Evolutionary conservation across 2,888 invertebrate genomes (phyloP), one percentile per base, ranked within the genome.

Genomic region (Nudaria mundana): DNA sequence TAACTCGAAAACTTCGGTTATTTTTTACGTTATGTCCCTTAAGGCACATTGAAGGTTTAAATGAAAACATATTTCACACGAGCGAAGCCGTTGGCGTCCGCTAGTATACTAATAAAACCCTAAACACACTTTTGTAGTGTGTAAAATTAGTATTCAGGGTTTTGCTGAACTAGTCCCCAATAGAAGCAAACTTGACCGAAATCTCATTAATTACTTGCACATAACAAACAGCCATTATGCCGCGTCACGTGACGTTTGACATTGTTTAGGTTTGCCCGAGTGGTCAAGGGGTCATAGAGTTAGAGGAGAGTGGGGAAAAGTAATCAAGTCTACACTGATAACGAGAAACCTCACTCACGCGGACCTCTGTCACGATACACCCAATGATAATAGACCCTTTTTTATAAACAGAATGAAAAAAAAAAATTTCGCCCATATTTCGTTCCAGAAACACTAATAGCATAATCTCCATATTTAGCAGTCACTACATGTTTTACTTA

Each of bases 301-400:
- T 22, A 26, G 33, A 25, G 20, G 24, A 13, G 23, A 13, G 28
- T 20, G 15, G 23, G 15, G 28, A 34, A 29, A 43, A 41, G 41
- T 52, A 44, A 56, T 56, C 53, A 56, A 47, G 42, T 42, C 36
- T n/a, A 16, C 11, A 15, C 40, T 42, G 55, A 56, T 56, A 56
- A 53, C 37, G 53, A 45, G 49, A 46, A 25, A 44, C 56, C 56
- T 33, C 30, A 33, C 57, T 49, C 56, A 40, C 42, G 42, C 12
- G 40, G 35, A 43, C 49, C 46, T 44, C 20, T 39, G 39, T 56
- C 48, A 52, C 50, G 30, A 31, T 32, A 41, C 28, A 36, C 13
- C 35, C 16, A 14, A 33, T 31, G 30, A 20, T 28, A 28, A 36
- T 31, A 32, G 13, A 32, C 36, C 39, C 30, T 37, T 33, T 29